Percentiles rank a stretch among this genome's conserved stretches.
These are phyloP conservation scores for Drosophila kokeensis DNA, from an alignment of 2,888 invertebrate species.

Conservation along the genomic window DNA sequence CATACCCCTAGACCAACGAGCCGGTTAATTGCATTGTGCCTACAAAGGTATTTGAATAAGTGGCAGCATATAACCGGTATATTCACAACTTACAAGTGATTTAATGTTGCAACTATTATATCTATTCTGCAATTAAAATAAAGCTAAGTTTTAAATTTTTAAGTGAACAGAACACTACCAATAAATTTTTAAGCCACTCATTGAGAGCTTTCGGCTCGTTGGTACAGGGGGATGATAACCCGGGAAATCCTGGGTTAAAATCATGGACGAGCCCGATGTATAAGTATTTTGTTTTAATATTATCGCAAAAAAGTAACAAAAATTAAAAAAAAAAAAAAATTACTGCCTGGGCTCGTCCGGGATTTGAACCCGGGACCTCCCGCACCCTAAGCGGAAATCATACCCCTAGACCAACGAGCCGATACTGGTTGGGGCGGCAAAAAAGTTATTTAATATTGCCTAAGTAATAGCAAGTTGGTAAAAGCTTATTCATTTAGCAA, in stretches of 20 bases:
- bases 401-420: constrained; percentile 86
- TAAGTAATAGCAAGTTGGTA: neutral
- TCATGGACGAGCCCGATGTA: constrained; percentile 75
- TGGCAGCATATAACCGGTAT: constrained; percentile 6
- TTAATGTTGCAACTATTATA: neutral
- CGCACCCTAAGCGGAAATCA: constrained; percentile 86
- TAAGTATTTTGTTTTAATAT: neutral
- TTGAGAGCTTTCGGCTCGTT: neutral
- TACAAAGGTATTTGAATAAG: neutral
- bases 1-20: constrained; percentile 86
- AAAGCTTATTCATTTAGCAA: constrained; percentile 27
- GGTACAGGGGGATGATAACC: constrained; percentile 84
- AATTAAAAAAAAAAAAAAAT: constrained; percentile 5
- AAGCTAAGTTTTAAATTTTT: neutral
- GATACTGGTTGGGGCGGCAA: accelerated
- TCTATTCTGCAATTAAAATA: neutral
- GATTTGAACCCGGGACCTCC: constrained; percentile 86
- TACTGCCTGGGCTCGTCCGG: constrained; percentile 85
- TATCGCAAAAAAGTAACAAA: neutral
- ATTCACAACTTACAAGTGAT: neutral
- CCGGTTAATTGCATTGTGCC: constrained; percentile 31
- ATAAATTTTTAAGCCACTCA: neutral
- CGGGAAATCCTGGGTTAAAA: constrained; percentile 86
- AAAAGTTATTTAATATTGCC: constrained; percentile 3
- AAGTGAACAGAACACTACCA: neutral